Conservation (phyloP, 1,140 invertebrate species). For the Lepidurus packardi region DNA sequence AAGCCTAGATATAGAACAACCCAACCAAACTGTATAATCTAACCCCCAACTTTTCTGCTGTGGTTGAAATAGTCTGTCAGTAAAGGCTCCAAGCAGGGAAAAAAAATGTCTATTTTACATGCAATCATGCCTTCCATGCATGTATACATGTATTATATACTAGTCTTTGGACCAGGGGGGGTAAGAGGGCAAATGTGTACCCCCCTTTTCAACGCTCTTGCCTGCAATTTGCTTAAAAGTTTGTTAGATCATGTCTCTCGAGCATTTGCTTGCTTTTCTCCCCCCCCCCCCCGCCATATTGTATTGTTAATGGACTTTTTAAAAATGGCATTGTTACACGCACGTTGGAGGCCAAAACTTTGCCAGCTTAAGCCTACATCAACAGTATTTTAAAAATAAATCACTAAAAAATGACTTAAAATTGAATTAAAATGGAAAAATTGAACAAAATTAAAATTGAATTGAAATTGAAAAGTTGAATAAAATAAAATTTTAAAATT, state of each 20-base stretch:
- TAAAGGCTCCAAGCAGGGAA: background rate
- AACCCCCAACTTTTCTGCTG: background rate
- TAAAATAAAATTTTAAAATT: too few species aligned
- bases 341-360: background rate
- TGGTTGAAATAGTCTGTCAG: background rate
- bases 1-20: background rate
- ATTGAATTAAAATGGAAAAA: too few species aligned
- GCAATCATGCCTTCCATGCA: constrained; percentile 1
- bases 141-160: background rate
- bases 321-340: background rate
- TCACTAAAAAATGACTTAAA: too few species aligned
- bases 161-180: background rate
- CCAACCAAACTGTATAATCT: background rate
- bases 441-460: too few species aligned
- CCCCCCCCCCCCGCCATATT: background rate
- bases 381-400: too few species aligned
- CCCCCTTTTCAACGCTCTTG: background rate
- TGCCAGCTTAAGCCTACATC: background rate
- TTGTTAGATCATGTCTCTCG: background rate
- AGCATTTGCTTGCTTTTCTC: background rate
- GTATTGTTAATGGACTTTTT: background rate
- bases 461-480: too few species aligned
- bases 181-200: background rate
- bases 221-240: background rate
- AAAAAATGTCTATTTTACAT: background rate